Evolutionary conservation across 2,113 vertebrate species (phyloP).

Genomic region (Apodemus speciosus): DNA sequence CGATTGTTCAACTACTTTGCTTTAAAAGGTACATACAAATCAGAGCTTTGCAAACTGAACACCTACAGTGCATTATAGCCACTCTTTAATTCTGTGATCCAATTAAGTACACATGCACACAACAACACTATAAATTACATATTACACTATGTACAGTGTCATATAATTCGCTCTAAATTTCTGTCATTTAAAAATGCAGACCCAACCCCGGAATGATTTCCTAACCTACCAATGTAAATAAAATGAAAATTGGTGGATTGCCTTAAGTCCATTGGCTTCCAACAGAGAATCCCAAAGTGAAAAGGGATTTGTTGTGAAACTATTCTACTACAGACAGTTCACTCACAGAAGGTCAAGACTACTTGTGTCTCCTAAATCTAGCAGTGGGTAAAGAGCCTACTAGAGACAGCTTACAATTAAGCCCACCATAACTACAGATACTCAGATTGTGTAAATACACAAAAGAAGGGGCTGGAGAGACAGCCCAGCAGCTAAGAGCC

Average conservation of each 20-base stretch:
- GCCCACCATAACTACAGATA: background rate
- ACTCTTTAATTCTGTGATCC: background rate
- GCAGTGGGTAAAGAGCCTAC: background rate
- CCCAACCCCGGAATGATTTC: background rate
- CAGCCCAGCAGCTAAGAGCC: background rate
- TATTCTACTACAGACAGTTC: background rate
- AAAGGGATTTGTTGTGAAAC: background rate
- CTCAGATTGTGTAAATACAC: background rate
- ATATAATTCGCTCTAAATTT: background rate
- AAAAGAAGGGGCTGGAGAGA: background rate
- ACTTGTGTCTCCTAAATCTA: background rate
- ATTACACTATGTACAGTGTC: background rate
- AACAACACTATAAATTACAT: background rate
- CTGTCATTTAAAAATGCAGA: background rate
- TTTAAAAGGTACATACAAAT: conserved; percentile 30
- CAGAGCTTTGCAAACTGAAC: conserved; percentile 1
- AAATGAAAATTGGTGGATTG: background rate
- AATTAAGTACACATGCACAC: background rate
- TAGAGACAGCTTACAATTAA: background rate
- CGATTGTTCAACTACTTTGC: background rate
- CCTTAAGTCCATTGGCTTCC: conserved; percentile 15
- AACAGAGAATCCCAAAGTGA: background rate
- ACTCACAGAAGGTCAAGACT: background rate
- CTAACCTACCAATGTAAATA: background rate
- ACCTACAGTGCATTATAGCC: background rate